These are phyloP conservation scores for Eurystomus glaucurus DNA, from an alignment of 2,797 vertebrate genomes.

Conservation along the genomic window DNA sequence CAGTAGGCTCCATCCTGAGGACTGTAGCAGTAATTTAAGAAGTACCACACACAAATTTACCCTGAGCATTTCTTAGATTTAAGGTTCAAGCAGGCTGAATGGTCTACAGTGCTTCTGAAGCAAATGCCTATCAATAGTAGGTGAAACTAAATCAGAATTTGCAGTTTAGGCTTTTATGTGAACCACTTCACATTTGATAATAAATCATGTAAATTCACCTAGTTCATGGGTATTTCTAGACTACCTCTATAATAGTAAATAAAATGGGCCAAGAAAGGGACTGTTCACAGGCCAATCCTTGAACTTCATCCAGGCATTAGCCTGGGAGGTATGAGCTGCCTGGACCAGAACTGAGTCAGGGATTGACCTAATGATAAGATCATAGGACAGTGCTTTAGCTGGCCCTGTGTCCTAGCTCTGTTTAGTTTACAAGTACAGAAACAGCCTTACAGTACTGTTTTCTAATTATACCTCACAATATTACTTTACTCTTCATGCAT, in stretches of 20 bases:
- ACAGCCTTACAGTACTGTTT: neutral
- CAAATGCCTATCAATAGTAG: neutral
- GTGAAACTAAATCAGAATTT: neutral
- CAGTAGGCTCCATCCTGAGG: neutral
- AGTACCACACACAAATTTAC: neutral
- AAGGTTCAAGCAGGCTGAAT: neutral
- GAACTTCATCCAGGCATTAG: neutral
- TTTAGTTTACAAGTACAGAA: neutral
- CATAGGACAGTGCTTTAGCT: neutral
- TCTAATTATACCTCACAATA: neutral
- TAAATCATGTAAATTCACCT: neutral
- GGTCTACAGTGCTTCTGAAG: neutral
- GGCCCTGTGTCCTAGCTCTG: neutral
- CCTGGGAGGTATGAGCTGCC: neutral
- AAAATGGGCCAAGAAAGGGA: neutral
- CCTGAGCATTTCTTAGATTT: neutral
- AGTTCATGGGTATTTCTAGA: neutral
- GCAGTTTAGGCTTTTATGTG: neutral
- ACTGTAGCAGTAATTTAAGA: neutral
- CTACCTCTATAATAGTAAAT: neutral
- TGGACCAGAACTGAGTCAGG: neutral
- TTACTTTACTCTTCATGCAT: neutral
- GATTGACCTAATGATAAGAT: fast-evolving
- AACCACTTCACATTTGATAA: neutral
- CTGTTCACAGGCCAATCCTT: neutral